Base-by-base conservation (phyloP, 2,797 vertebrate genomes). In the Danio aesculapii region DNA sequence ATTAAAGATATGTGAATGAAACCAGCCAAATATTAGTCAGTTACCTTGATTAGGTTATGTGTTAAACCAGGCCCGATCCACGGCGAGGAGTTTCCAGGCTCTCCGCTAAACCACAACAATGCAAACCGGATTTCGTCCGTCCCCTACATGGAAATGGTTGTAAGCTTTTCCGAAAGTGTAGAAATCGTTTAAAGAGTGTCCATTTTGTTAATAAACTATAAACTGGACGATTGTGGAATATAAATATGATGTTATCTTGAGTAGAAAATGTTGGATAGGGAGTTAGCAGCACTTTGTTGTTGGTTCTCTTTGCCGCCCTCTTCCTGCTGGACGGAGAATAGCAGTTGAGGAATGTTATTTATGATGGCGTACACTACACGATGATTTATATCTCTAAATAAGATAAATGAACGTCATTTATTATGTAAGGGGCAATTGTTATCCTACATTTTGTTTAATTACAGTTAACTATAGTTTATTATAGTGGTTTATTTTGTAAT, bases 41-140 rank as follows among this genome's bases (percentile, higher is more conserved):
- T 80, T 74, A 81, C 62, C 80, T 61, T 19, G 39, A 68, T 16
- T 57, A 66, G 41, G 41, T 76, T 61, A 4, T 50, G 16, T 53
- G 50, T 74, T 69, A 47, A 73, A 57, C 14, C 47, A 82, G 85
- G 77, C 73, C 82, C 46, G 68, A 83, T 81, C 77, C 75, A 63
- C 80, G 46, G 57, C 49, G 49, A 57, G 49, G 81, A 82, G 49
- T 84, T 75, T 46, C 67, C 49, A 55, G 47, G 9, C 57, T 74
- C 52, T 46, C 52, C 63, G 50, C 14, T 52, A 82, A 66, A 49
- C 73, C 64, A 59, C 71, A 76, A 73, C 81, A 81, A 63, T 16
- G 41, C 53, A 58, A 75, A 19, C 44, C 30, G 39, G 21, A 75
- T 21, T 52, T 43, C 13, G n/a, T 7, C 50, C 52, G 75, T 47